Conservation (phyloP, 2,113 vertebrate species). For the Conger conger region DNA sequence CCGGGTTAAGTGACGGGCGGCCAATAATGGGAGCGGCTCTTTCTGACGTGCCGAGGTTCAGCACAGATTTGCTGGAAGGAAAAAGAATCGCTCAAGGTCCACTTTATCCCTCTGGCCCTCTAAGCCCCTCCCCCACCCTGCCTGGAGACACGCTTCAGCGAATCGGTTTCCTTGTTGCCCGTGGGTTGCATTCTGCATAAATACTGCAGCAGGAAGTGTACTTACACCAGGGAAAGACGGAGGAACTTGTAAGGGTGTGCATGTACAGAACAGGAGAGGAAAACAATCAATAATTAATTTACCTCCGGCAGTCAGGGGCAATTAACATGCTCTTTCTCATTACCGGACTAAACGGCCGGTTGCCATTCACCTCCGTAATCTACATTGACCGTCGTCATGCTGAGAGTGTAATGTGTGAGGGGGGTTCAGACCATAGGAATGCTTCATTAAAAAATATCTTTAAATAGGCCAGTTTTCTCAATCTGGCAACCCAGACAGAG, state of each 20-base stretch:
- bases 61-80: background rate
- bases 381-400: conserved; percentile 67
- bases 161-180: conserved; percentile 46
- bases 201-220: conserved; percentile 67
- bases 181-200: conserved; percentile 53
- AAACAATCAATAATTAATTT: conserved; percentile 80
- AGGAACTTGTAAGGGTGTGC: conserved; percentile 73
- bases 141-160: background rate
- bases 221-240: conserved; percentile 62
- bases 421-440: conserved; percentile 51
- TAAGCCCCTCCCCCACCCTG: background rate
- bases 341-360: conserved; percentile 60
- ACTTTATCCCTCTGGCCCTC: background rate
- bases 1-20: background rate
- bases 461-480: background rate
- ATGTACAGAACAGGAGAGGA: conserved; percentile 70
- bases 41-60: background rate
- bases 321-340: conserved; percentile 73
- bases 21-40: background rate
- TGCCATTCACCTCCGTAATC: conserved; percentile 58
- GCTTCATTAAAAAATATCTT: background rate
- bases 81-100: background rate
- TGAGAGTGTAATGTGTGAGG: conserved; percentile 60
- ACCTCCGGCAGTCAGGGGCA: conserved; percentile 75
- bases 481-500: no score